phyloP scores from a whole-genome alignment of 2,888 invertebrate species.

The Creontiades dilutus region DNA sequence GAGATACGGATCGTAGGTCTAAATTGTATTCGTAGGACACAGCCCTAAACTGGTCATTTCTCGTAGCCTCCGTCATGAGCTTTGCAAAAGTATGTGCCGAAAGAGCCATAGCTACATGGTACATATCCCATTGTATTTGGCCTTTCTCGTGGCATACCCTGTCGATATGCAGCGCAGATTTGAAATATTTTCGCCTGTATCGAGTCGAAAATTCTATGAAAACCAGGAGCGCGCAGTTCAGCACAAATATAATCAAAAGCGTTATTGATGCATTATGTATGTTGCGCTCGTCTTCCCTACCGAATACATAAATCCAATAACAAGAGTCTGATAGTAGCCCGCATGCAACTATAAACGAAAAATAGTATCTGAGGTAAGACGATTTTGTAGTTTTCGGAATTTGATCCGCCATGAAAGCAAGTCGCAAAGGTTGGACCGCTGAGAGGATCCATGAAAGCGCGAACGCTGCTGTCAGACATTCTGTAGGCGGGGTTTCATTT shows the following conservation, averaged over 20 bases:
- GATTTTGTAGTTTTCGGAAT: background rate
- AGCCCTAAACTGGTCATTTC: constrained; percentile 11
- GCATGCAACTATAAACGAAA: constrained; percentile 25
- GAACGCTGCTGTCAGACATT: background rate
- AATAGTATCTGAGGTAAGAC: background rate
- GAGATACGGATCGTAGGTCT: background rate
- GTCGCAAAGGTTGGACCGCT: constrained; percentile 31
- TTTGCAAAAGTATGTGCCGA: background rate
- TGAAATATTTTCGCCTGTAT: background rate
- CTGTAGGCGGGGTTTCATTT: background rate
- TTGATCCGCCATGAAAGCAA: constrained; percentile 36
- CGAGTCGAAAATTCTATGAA: constrained; percentile 15
- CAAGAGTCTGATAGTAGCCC: background rate
- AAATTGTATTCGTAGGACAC: background rate
- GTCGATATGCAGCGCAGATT: background rate
- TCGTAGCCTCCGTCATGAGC: background rate
- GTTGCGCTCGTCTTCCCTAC: background rate
- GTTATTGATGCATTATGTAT: background rate
- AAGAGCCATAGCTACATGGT: constrained; percentile 37
- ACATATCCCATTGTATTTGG: constrained; percentile 12
- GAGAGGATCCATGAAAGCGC: background rate
- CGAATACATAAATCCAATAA: constrained; percentile 41
- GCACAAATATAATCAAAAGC: background rate
- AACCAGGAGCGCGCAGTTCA: background rate
- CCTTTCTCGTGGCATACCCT: background rate